Percentiles rank a stretch among this genome's conserved stretches.
Conservation (phyloP, 2,797 vertebrate species). For the Melanotaenia parkinsoni region DNA sequence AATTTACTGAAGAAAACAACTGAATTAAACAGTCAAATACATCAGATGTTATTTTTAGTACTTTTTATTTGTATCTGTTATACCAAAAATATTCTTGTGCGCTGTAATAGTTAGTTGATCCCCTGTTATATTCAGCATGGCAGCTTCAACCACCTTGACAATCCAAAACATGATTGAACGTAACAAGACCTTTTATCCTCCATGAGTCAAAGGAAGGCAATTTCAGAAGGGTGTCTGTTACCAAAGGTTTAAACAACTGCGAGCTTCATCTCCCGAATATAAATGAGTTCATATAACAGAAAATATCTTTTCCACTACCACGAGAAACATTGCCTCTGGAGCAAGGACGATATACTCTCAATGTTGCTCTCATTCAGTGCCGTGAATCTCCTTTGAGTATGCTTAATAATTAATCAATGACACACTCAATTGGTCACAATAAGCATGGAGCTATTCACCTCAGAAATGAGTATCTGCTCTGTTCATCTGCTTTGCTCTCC, state of each 20-base stretch:
- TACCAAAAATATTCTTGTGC: background rate
- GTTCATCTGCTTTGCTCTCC: constrained; percentile 57
- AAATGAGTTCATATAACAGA: constrained; percentile 26
- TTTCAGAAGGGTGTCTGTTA: constrained; percentile 26
- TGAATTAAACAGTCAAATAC: no score
- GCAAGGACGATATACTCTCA: constrained; percentile 29
- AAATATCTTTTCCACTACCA: constrained; percentile 33
- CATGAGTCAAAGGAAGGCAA: constrained; percentile 20
- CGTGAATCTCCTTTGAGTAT: constrained; percentile 42
- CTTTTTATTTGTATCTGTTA: no score
- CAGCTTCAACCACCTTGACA: constrained; percentile 7
- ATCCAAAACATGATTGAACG: background rate
- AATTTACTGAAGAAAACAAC: background rate
- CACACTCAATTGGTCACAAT: constrained; percentile 71
- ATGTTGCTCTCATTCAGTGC: constrained; percentile 21
- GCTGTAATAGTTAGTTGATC: background rate
- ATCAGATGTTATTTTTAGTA: no score
- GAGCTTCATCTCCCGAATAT: constrained; percentile 33
- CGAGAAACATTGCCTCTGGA: constrained; percentile 32
- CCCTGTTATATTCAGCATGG: background rate
- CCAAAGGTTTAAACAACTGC: constrained; percentile 26
- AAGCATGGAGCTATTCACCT: constrained; percentile 57
- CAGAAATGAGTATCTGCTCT: constrained; percentile 66
- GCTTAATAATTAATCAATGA: constrained; percentile 70
- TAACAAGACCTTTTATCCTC: constrained; percentile 6